These are phyloP conservation scores for Lamprologus lemairii DNA, from an alignment of 2,113 vertebrate genomes.

Conservation along the genomic window DNA sequence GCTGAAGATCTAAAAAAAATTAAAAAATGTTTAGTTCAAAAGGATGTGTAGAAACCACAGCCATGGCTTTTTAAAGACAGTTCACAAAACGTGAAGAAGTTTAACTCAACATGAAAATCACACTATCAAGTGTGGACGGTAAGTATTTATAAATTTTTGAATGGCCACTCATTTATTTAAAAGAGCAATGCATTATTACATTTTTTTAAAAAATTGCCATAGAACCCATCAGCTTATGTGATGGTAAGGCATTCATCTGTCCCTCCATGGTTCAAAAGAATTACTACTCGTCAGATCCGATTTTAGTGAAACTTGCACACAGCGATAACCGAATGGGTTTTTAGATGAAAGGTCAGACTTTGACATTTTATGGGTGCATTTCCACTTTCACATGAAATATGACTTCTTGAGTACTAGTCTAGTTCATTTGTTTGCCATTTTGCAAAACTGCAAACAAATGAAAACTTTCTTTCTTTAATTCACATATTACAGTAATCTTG, in stretches of 20 bases:
- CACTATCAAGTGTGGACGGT: background rate
- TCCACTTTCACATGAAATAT: background rate
- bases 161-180: background rate
- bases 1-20: accelerated
- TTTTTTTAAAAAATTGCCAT: accelerated
- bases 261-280: background rate
- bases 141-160: background rate
- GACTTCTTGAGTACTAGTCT: background rate
- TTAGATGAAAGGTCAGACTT: background rate
- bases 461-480: background rate
- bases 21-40: background rate
- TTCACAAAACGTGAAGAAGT: background rate
- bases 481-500: background rate
- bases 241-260: background rate
- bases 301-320: background rate
- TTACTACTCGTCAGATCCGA: background rate
- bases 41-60: background rate
- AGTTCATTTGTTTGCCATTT: no score
- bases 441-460: background rate
- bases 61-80: background rate
- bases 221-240: background rate
- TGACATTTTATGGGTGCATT: background rate
- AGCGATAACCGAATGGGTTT: background rate
- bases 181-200: background rate
- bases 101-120: background rate